Evolutionary conservation across 2,888 invertebrate genomes (phyloP), one percentile per base, ranked within the genome.

Genomic region (Meganola albula): DNA sequence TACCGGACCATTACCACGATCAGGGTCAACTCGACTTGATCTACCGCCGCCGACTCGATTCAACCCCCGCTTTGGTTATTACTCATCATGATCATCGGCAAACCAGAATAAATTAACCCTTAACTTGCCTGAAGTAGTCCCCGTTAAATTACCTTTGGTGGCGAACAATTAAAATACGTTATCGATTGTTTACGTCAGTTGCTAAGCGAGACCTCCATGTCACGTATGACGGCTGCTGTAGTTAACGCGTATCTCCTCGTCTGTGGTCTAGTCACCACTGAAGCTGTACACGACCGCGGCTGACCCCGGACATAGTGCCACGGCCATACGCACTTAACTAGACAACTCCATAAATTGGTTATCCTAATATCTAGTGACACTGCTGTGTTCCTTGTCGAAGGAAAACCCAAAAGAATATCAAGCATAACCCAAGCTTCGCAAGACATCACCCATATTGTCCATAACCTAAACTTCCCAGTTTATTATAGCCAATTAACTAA

Each of bases 21-120:
- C 63, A 57, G 53, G 62, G 65, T 58, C 58, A 55, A 41, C 29
- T 46, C 38, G 27, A 33, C 24, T 24, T 31, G 27, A 37, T 42
- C 37, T 45, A 37, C 27, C 29, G 36, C 37, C 31, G 28, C 24
- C 13, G n/a, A n/a, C 23, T 27, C 37, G 28, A 39, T 28, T 41
- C 44, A 40, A 34, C 54, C 39, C 43, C 49, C 45, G 36, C 55
- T n/a, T n/a, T n/a, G n/a, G 37, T 46, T 39, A 29, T n/a, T 37
- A 40, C 32, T 44, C 44, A 49, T 49, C 45, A 43, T 44, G 33
- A 51, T 52, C 49, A 43, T n/a, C n/a, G n/a, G 31, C 37, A 41
- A 32, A 46, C 36, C 36, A 43, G 44, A 40, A 50, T 40, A 36
- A 48, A 40, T 48, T 43, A 37, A 18, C 38, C 37, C 34, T 24